A percentile compares a stretch with the other conserved stretches of the same genome.
These are phyloP conservation scores for Physocephala rufipes DNA, from an alignment of 2,888 invertebrate genomes.

Conservation along the genomic window DNA sequence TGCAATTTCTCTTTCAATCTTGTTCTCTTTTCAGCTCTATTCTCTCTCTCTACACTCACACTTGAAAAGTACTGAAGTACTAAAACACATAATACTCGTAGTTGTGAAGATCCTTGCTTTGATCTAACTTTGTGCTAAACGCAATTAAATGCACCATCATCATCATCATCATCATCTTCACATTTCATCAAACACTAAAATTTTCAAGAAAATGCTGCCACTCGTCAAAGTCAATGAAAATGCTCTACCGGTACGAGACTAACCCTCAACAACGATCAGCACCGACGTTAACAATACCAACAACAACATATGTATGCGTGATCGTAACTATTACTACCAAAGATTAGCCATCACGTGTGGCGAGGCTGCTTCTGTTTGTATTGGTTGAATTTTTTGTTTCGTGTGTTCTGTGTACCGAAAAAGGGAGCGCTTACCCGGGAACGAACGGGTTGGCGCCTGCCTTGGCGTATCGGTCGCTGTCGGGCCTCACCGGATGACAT, in stretches of 20 bases:
- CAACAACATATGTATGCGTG: slow-evolving; percentile 27
- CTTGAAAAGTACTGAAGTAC: slow-evolving; percentile 31
- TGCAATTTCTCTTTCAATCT: slow-evolving; percentile 33
- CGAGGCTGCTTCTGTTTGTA: slow-evolving; percentile 51
- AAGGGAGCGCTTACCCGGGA: slow-evolving; percentile 61
- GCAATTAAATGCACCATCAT: slow-evolving; percentile 49
- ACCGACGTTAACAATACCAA: slow-evolving; percentile 12
- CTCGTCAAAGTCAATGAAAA: background rate
- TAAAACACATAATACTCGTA: no score
- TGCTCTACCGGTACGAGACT: slow-evolving; percentile 13
- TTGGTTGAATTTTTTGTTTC: background rate
- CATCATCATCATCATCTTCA: slow-evolving; percentile 24
- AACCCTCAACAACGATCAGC: no score
- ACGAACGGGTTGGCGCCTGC: slow-evolving; percentile 44
- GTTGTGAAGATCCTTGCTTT: slow-evolving; percentile 43
- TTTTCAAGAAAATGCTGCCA: background rate
- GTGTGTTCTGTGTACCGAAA: slow-evolving; percentile 55
- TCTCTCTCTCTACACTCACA: background rate
- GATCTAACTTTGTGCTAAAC: slow-evolving; percentile 49
- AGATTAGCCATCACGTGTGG: slow-evolving; percentile 19
- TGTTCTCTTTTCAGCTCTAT: background rate
- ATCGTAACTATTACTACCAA: no score
- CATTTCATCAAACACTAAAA: slow-evolving; percentile 36
- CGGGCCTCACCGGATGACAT: slow-evolving; percentile 48
- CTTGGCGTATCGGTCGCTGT: slow-evolving; percentile 20